phyloP scores from a whole-genome alignment of 2,797 vertebrate genomes.

The Graptemys geographica region DNA sequence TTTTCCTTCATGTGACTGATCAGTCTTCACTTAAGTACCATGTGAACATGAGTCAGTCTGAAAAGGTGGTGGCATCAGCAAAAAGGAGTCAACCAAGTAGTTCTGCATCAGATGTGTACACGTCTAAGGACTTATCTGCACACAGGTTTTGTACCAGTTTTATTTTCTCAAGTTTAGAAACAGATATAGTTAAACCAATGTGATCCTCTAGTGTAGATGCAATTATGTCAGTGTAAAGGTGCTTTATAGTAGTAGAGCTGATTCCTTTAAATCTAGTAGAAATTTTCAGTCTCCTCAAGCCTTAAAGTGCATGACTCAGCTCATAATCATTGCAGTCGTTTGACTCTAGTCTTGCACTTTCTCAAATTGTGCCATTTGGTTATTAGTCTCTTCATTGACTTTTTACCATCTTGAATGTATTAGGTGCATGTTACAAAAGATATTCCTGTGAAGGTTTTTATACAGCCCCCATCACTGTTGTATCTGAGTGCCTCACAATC shows the following conservation, averaged over 20 bases:
- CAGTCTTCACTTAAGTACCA: neutral
- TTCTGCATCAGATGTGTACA: neutral
- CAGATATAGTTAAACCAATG: neutral
- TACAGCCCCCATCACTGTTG: neutral
- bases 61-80: fast-evolving
- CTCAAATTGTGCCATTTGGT: neutral
- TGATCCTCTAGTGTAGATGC: neutral
- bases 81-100: neutral
- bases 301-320: neutral
- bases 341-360: neutral
- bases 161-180: neutral
- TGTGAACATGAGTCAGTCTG: neutral
- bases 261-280: neutral
- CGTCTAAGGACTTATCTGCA: neutral
- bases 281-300: neutral
- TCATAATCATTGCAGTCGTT: neutral
- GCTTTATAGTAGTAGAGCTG: neutral
- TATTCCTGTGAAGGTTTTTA: neutral
- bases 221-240: neutral
- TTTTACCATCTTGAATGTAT: neutral
- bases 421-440: neutral
- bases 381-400: neutral
- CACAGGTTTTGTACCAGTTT: neutral
- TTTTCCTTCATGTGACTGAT: neutral
- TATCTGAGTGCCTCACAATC: neutral